Evolutionary conservation across 1,140 invertebrate genomes (phyloP).

Genomic region (Cotesia chilonis): DNA sequence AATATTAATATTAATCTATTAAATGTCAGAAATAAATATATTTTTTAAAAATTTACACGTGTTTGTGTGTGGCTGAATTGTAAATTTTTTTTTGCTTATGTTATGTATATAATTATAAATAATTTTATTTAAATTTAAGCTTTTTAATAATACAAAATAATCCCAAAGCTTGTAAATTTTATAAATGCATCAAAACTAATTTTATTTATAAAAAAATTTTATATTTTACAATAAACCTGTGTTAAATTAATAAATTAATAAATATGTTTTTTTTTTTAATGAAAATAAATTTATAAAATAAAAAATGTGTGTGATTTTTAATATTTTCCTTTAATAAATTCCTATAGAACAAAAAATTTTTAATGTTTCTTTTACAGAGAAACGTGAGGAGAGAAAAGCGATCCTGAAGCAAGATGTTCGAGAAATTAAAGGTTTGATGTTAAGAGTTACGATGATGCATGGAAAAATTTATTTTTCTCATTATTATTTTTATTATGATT

Average conservation of each 20-base stretch:
- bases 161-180: too few relatives aligned
- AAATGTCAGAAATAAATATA: constrained; percentile 11
- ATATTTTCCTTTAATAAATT: constrained; percentile 27
- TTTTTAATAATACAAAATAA: too few relatives aligned
- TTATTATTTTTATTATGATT: constrained; percentile 22
- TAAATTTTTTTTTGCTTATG: constrained; percentile 34
- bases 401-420: constrained; percentile 60
- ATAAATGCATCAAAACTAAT: constrained; percentile 12
- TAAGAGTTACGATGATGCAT: constrained; percentile 44
- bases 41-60: constrained; percentile 17
- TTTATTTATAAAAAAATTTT: too few relatives aligned
- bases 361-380: constrained; percentile 53
- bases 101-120: too few relatives aligned
- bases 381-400: constrained; percentile 54
- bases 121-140: too few relatives aligned
- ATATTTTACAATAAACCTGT: too few relatives aligned
- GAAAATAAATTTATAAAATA: too few relatives aligned
- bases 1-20: constrained; percentile 6
- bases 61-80: constrained; percentile 11
- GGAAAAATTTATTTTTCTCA: constrained; percentile 33
- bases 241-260: constrained; percentile 14
- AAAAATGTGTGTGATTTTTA: constrained; percentile 19
- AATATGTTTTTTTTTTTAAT: not conserved
- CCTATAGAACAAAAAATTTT: constrained; percentile 38
- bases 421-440: constrained; percentile 63